Evolutionary conservation across 2,113 vertebrate species (phyloP).

Genomic region (Peromyscus polionotus): DNA sequence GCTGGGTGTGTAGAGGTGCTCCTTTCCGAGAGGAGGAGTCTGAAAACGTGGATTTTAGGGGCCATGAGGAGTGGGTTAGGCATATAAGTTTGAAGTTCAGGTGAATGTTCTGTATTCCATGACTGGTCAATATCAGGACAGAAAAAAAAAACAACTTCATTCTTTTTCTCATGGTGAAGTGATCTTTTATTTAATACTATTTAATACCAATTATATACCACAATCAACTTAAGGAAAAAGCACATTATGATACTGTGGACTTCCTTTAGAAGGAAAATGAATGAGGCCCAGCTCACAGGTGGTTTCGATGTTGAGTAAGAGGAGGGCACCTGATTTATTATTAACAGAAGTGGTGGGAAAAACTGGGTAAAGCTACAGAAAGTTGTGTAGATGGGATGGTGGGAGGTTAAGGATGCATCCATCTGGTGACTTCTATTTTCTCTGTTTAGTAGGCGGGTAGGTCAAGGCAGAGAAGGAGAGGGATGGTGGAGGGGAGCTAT

Average conservation of each 20-base stretch:
- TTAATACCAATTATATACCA: neutral
- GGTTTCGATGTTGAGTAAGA: conserved; percentile 53
- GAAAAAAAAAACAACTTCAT: neutral
- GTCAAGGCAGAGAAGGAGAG: conserved; percentile 66
- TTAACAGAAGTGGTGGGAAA: conserved; percentile 55
- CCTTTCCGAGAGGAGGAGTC: neutral
- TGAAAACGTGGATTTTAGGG: conserved; percentile 9
- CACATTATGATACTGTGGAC: conserved; percentile 15
- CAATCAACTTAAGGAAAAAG: conserved; percentile 33
- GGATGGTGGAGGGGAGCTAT: conserved; percentile 36
- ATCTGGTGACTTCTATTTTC: conserved; percentile 80
- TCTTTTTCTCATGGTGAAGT: neutral
- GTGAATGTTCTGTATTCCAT: neutral
- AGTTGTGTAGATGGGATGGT: conserved; percentile 53
- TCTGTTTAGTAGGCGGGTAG: conserved; percentile 73
- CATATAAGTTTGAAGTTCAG: conserved; percentile 31
- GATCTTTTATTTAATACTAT: neutral
- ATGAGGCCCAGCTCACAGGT: neutral
- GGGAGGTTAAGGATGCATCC: conserved; percentile 55
- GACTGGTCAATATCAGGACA: neutral
- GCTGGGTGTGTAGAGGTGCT: neutral
- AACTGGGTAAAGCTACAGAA: conserved; percentile 54
- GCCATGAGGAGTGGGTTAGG: neutral
- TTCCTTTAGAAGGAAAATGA: conserved; percentile 63
- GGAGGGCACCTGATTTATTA: neutral